Conservation (phyloP, 1,140 invertebrate species). For the Anastrepha obliqua region DNA sequence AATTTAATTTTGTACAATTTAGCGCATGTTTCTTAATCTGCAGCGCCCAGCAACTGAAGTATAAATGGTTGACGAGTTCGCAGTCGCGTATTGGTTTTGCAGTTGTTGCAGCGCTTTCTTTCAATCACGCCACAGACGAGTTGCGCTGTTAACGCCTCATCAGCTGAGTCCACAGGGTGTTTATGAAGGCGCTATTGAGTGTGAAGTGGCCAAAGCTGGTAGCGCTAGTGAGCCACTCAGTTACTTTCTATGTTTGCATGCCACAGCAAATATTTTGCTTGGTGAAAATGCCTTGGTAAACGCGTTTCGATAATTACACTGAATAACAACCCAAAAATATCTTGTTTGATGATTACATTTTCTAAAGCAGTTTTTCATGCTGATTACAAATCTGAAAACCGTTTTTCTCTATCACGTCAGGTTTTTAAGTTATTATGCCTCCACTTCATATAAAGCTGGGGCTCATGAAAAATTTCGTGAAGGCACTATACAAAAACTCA, state of each 20-base stretch:
- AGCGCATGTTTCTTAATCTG: background rate
- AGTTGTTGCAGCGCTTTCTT: background rate
- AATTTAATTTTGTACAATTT: background rate
- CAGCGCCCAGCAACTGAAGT: background rate
- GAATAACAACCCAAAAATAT: no score
- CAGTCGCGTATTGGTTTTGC: background rate
- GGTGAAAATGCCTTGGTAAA: background rate
- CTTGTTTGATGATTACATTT: no score
- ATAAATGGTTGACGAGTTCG: background rate
- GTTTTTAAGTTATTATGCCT: no score
- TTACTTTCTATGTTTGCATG: conserved; percentile 21
- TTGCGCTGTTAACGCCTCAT: background rate
- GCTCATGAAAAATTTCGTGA: no score
- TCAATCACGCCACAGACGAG: background rate
- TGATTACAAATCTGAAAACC: no score
- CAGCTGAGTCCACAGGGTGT: background rate
- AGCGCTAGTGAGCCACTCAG: background rate
- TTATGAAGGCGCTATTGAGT: background rate
- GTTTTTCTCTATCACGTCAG: no score
- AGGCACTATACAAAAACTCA: no score
- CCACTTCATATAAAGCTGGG: no score
- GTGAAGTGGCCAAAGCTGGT: background rate
- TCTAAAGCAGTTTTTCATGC: no score
- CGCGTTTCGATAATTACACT: background rate
- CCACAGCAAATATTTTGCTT: background rate